Percentiles rank a stretch among this genome's conserved stretches.
Conservation (phyloP, 2,888 invertebrate species). For the Ischnus inquisitorius region DNA sequence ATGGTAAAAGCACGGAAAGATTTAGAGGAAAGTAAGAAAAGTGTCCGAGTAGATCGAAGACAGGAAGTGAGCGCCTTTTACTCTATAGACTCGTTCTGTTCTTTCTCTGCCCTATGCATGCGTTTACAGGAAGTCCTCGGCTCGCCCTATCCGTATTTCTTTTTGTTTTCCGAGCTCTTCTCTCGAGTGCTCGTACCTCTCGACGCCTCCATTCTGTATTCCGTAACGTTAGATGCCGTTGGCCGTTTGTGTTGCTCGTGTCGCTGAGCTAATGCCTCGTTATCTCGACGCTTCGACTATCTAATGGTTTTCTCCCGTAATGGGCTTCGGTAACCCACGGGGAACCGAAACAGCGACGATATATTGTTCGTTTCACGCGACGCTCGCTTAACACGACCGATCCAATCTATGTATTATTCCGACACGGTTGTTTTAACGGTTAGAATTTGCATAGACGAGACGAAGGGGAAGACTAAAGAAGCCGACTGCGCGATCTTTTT, state of each 20-base stretch:
- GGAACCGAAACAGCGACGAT: constrained; percentile 77
- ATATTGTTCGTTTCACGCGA: constrained; percentile 83
- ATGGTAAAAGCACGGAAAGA: constrained; percentile 4
- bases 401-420: constrained; percentile 79
- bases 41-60: constrained; percentile 40
- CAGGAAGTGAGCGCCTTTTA: constrained; percentile 65
- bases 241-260: constrained; percentile 77
- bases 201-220: constrained; percentile 70
- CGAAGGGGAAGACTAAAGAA: constrained; percentile 27
- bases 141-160: constrained; percentile 45
- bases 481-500: constrained; percentile 9
- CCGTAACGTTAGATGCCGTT: constrained; percentile 73
- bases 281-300: constrained; percentile 85
- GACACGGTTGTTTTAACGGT: constrained; percentile 80
- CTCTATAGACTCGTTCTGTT: constrained; percentile 65
- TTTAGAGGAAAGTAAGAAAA: constrained; percentile 28
- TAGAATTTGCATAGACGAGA: constrained; percentile 67
- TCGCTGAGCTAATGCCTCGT: constrained; percentile 83
- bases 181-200: constrained; percentile 20
- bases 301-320: constrained; percentile 84
- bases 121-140: constrained; percentile 45
- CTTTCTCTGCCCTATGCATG: constrained; percentile 36
- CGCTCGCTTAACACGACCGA: constrained; percentile 59
- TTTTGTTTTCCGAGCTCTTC: constrained; percentile 30
- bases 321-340: constrained; percentile 75